These are phyloP conservation scores for Catalaphyllia jardinei DNA, from an alignment of 64 coral and sea anemone species.

Conservation along the genomic window DNA sequence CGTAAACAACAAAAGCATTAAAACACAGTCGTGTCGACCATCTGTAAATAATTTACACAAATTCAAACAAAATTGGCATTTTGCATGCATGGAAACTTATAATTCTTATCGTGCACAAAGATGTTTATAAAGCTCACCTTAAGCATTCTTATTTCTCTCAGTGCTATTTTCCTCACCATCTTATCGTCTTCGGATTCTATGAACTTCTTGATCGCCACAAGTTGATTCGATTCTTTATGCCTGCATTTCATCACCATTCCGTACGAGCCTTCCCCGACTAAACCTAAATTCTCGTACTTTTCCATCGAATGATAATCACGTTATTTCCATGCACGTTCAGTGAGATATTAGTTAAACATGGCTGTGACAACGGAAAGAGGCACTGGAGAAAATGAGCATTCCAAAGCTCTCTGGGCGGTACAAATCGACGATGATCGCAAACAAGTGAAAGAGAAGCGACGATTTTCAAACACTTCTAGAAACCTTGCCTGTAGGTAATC, in stretches of 20 bases:
- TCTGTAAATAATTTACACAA: constrained; percentile 8
- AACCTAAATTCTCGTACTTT: constrained; percentile 99
- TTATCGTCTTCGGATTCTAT: constrained; percentile 98
- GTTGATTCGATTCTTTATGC: constrained; percentile 96
- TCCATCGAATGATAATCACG: constrained; percentile 78
- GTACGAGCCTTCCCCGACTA: constrained; percentile 98
- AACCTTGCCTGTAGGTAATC: neutral
- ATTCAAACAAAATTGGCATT: constrained; percentile 1
- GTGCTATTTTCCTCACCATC: constrained; percentile 99
- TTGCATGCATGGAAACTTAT: neutral
- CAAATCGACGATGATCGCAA: neutral
- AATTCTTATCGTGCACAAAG: neutral
- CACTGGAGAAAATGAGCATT: constrained; percentile 19
- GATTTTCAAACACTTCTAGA: neutral
- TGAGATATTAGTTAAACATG: neutral
- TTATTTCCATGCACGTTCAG: constrained; percentile 53
- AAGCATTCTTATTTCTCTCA: constrained; percentile 95
- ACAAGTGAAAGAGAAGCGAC: neutral
- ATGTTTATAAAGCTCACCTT: constrained; percentile 69
- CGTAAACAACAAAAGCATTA: neutral
- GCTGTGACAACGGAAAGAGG: neutral
- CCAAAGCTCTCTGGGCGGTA: neutral
- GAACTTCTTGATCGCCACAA: constrained; percentile 99
- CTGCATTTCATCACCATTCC: constrained; percentile 99
- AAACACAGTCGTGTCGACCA: neutral